Conservation (phyloP, 2,113 vertebrate species). For the Microcebus ravelobensis region DNA sequence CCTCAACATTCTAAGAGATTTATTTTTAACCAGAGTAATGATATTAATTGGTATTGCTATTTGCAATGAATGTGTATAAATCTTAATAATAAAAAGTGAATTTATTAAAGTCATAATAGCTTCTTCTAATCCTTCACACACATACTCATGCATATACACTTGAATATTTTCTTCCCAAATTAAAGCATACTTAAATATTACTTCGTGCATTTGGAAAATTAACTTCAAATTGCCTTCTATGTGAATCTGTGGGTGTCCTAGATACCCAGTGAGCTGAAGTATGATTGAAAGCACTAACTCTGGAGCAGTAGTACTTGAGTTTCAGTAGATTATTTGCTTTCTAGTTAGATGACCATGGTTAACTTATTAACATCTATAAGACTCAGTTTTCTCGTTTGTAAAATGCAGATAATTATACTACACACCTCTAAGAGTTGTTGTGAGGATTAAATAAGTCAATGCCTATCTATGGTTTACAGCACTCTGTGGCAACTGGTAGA, state of each 20-base stretch:
- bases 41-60: not conserved
- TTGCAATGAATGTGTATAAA: not conserved
- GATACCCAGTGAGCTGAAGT: not conserved
- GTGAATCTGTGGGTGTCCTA: not conserved
- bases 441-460: constrained; percentile 6
- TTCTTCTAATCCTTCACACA: not conserved
- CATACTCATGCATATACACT: not conserved
- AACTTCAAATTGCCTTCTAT: not conserved
- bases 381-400: not conserved
- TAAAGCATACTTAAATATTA: not conserved
- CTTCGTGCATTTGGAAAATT: not conserved
- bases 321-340: not conserved
- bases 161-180: not conserved
- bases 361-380: not conserved
- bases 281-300: not conserved
- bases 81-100: not conserved
- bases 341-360: not conserved
- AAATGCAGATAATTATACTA: not conserved
- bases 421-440: not conserved
- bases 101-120: not conserved
- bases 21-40: not conserved
- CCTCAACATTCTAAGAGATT: not conserved
- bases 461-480: not conserved
- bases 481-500: not conserved
- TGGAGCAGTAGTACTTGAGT: not conserved